Conservation (phyloP, 2,797 vertebrate genomes). For the Kryptolebias ocellatus region DNA sequence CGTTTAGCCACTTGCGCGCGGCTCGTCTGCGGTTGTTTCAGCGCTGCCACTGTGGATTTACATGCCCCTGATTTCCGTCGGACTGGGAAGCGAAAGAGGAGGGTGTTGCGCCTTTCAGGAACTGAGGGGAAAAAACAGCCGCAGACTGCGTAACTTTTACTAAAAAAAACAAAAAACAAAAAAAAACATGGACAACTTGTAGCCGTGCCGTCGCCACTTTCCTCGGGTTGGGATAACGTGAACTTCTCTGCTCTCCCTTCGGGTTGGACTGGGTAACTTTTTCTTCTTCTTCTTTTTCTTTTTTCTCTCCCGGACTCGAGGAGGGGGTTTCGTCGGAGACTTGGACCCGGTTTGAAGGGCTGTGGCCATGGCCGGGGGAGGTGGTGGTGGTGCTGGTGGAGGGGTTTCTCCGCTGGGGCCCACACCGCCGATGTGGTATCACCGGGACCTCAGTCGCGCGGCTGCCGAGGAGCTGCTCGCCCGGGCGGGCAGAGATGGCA, state of each 20-base stretch:
- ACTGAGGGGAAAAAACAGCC: conserved; percentile 60
- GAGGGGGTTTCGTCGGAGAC: conserved; percentile 28
- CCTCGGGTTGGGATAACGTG: conserved; percentile 7
- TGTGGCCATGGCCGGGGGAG: conserved; percentile 80
- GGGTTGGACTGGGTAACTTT: conserved; percentile 7
- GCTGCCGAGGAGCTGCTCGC: conserved; percentile 94
- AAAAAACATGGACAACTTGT: conserved; percentile 14
- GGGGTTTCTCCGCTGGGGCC: conserved; percentile 75
- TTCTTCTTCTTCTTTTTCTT: conserved; percentile 13
- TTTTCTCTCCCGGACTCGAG: conserved; percentile 34
- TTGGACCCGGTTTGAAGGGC: conserved; percentile 65
- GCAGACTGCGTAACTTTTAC: conserved; percentile 22
- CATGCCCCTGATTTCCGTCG: conserved; percentile 80
- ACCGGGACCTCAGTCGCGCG: conserved; percentile 94
- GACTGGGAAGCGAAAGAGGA: conserved; percentile 64
- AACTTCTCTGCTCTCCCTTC: conserved; percentile 11
- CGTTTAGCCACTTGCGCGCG: accelerated
- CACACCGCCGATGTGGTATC: conserved; percentile 89
- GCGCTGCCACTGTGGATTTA: conserved; percentile 70
- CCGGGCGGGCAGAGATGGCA: conserved; percentile 91
- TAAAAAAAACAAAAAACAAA: neutral
- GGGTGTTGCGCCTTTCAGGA: conserved; percentile 73
- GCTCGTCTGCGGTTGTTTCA: neutral
- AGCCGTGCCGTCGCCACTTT: neutral
- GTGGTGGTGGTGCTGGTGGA: conserved; percentile 62